Evolutionary conservation across 2,888 invertebrate genomes (phyloP).

Genomic region (Eupithecia tripunctaria): DNA sequence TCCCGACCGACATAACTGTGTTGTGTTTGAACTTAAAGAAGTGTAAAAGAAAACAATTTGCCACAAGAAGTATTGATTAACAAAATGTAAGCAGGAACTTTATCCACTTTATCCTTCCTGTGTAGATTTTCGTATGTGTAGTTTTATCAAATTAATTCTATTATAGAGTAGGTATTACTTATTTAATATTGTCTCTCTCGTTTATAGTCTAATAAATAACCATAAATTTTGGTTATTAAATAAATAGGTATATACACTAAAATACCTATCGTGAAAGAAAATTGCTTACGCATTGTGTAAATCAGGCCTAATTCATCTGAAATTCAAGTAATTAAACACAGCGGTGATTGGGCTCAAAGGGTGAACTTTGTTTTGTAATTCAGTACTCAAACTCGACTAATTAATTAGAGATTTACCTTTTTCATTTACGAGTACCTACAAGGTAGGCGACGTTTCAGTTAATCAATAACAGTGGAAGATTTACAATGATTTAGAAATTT

Average conservation of each 20-base stretch:
- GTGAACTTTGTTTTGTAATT: conserved; percentile 44
- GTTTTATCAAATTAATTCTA: not conserved
- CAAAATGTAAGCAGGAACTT: not conserved
- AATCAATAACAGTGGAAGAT: not conserved
- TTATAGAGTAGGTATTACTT: not conserved
- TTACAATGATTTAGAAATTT: not conserved
- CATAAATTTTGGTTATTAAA: not conserved
- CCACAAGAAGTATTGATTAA: not conserved
- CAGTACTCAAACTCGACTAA: conserved; percentile 39
- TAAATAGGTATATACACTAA: not conserved
- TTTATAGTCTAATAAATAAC: not conserved
- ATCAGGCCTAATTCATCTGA: conserved; percentile 30
- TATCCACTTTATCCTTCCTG: not conserved
- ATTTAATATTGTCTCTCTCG: not conserved
- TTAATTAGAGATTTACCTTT: conserved; percentile 39
- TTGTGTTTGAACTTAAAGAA: not conserved
- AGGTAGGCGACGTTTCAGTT: conserved; percentile 20
- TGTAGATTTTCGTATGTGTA: not conserved
- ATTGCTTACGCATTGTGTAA: conserved; percentile 12
- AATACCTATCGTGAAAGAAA: not conserved
- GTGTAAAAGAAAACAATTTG: not conserved
- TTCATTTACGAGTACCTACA: conserved; percentile 18
- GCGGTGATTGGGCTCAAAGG: conserved; percentile 40
- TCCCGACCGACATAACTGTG: not conserved
- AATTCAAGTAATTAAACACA: conserved; percentile 45